Conservation (phyloP, 2,113 vertebrate species). For the Probosciger aterrimus region DNA sequence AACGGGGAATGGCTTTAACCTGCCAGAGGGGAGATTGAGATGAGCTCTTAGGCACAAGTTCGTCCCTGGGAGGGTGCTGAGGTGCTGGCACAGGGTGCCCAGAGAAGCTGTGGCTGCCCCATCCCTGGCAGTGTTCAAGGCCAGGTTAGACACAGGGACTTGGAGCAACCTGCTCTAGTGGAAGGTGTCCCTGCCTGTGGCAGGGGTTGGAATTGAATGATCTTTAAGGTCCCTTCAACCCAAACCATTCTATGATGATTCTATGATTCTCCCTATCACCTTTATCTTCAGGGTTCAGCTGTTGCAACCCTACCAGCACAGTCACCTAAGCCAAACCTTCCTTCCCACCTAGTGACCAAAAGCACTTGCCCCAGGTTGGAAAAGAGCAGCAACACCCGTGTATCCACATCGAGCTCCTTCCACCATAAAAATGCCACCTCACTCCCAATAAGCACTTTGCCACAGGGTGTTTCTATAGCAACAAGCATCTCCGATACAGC, state of each 20-base stretch:
- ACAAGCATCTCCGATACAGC: neutral
- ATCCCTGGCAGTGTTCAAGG: neutral
- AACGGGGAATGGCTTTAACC: neutral
- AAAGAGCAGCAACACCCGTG: too few species aligned
- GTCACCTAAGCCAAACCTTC: neutral
- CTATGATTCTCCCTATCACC: neutral
- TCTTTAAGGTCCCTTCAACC: neutral
- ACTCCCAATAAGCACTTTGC: neutral
- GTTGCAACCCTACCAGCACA: neutral
- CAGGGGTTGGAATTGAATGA: neutral
- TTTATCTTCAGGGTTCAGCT: accelerated
- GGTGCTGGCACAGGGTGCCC: neutral
- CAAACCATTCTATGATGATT: neutral
- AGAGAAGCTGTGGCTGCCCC: neutral
- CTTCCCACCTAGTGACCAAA: accelerated
- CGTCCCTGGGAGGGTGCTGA: neutral
- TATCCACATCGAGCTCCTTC: neutral
- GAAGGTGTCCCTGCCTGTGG: neutral
- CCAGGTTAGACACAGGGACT: neutral
- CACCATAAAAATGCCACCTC: neutral
- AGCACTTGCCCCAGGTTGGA: neutral
- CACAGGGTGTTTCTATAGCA: neutral
- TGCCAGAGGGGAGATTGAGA: neutral
- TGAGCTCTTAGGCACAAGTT: neutral
- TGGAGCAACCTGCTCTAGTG: neutral